These are phyloP conservation scores for Ceyx erithaca DNA, from an alignment of 2,797 vertebrate species.

Conservation along the genomic window DNA sequence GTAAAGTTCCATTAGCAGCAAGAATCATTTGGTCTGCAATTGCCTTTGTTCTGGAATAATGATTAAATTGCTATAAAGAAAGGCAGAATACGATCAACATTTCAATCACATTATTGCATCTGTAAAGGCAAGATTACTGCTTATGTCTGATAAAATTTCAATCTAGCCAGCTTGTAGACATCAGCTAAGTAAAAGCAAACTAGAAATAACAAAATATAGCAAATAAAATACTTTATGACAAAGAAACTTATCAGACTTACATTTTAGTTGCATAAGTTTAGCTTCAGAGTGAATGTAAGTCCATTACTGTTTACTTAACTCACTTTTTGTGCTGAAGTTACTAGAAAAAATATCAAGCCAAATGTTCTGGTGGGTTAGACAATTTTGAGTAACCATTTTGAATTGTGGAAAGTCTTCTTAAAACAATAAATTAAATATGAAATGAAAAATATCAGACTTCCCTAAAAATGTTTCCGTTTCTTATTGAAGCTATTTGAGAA, in stretches of 20 bases:
- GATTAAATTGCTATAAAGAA: conserved; percentile 86
- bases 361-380: neutral
- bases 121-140: neutral
- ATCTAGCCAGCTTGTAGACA: neutral
- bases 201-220: neutral
- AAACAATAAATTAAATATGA: neutral
- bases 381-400: neutral
- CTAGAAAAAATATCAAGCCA: neutral
- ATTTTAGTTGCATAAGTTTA: neutral
- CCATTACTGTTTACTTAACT: neutral
- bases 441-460: neutral
- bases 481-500: neutral
- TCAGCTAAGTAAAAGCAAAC: neutral
- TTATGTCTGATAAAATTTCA: neutral
- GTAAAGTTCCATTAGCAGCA: conserved; percentile 84
- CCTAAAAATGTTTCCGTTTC: neutral
- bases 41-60: conserved; percentile 95
- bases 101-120: neutral
- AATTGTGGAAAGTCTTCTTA: neutral
- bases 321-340: neutral
- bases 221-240: neutral
- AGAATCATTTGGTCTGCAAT: conserved; percentile 92
- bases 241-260: neutral
- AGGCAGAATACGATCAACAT: neutral
- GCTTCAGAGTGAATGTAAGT: neutral